Evolutionary conservation across 1,140 invertebrate genomes (phyloP).

Genomic region (Bicyclus anynana): DNA sequence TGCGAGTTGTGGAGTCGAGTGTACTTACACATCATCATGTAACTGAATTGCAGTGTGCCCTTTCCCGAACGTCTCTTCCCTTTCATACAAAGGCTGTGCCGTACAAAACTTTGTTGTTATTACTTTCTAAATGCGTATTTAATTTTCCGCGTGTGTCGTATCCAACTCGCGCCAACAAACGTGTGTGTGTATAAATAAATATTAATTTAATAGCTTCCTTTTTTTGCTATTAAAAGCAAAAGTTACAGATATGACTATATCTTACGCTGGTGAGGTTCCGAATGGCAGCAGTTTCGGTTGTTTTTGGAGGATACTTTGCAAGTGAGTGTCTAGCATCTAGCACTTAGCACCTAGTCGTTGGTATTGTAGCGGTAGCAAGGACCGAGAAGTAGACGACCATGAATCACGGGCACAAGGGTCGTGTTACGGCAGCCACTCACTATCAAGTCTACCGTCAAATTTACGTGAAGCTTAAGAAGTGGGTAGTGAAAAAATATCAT

Average conservation of each 20-base stretch:
- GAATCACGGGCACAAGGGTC: constrained; percentile 11
- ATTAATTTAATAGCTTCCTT: constrained; percentile 59
- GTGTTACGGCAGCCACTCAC: too few species aligned
- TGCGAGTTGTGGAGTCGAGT: constrained; percentile 47
- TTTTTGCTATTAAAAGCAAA: constrained; percentile 23
- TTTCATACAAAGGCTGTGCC: constrained; percentile 47
- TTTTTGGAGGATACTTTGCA: constrained; percentile 91
- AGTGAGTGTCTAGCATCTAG: constrained; percentile 85
- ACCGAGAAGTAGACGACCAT: constrained; percentile 27
- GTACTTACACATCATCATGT: constrained; percentile 63
- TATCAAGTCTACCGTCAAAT: too few species aligned
- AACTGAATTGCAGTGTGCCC: constrained; percentile 59
- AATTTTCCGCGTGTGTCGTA: constrained; percentile 72
- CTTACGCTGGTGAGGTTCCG: constrained; percentile 91
- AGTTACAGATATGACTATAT: constrained; percentile 84
- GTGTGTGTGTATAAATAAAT: constrained; percentile 71
- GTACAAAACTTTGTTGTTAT: constrained; percentile 52
- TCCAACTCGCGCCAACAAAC: constrained; percentile 65
- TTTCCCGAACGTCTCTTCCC: constrained; percentile 50
- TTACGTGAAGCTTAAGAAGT: too few species aligned
- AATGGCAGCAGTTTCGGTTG: constrained; percentile 94
- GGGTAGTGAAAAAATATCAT: too few species aligned
- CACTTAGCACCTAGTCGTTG: too few species aligned
- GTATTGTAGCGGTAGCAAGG: constrained; percentile 2
- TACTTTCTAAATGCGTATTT: constrained; percentile 71